These are phyloP conservation scores for Loriculus beryllinus DNA, from an alignment of 2,797 vertebrate species.

Conservation along the genomic window DNA sequence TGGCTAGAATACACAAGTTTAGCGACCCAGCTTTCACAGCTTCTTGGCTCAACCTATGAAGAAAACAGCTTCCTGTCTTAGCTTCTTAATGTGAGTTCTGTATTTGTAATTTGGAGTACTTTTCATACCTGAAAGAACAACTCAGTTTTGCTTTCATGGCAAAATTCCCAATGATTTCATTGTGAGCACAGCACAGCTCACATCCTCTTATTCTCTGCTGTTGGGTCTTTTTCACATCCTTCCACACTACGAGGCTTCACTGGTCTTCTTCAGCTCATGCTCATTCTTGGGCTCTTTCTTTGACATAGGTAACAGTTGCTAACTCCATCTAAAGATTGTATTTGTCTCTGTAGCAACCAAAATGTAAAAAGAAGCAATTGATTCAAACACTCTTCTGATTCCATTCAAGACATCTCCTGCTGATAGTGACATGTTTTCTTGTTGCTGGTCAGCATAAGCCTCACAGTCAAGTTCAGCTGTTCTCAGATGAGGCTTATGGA, in stretches of 20 bases:
- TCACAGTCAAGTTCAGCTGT: neutral
- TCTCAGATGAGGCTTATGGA: neutral
- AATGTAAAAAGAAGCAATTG: neutral
- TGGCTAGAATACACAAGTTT: neutral
- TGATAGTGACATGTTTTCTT: neutral
- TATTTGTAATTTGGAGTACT: neutral
- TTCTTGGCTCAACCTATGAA: neutral
- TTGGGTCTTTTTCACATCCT: neutral
- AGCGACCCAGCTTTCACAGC: neutral
- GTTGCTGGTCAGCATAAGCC: neutral
- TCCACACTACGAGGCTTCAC: fast-evolving
- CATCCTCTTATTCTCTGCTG: neutral
- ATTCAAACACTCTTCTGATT: neutral
- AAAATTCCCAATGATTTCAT: constrained; percentile 12
- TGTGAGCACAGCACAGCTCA: neutral
- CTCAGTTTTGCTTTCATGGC: neutral
- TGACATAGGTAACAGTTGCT: neutral
- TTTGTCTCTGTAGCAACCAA: neutral
- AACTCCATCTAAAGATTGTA: neutral
- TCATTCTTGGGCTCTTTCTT: neutral
- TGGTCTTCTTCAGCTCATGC: neutral
- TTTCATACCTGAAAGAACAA: constrained; percentile 29
- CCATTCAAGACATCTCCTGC: neutral
- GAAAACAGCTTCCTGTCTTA: neutral
- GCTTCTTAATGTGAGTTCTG: neutral